Conservation (phyloP, 2,113 vertebrate genomes). For the Plecotus auritus region DNA sequence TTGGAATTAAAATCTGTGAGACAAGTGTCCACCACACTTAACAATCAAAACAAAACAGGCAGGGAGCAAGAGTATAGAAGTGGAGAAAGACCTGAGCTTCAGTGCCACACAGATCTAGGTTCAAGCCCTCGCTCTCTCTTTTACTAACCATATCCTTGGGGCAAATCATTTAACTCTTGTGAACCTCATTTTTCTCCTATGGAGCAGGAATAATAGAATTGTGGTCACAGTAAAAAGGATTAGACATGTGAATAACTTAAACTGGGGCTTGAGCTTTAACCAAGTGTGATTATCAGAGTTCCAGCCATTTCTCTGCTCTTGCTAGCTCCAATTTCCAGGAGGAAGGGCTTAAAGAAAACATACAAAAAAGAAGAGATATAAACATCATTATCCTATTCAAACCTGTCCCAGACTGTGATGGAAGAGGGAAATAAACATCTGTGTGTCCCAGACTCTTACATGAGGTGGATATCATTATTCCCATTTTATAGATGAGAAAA, state of each 20-base stretch:
- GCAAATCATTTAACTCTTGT: neutral
- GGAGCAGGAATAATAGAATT: neutral
- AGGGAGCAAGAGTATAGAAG: neutral
- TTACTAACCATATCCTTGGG: neutral
- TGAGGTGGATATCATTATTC: neutral
- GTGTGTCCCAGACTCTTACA: too few relatives aligned
- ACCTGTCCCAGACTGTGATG: too few relatives aligned
- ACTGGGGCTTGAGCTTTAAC: neutral
- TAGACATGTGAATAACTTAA: neutral
- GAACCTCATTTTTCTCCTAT: neutral
- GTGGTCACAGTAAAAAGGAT: neutral
- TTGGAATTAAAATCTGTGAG: neutral
- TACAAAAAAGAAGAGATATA: neutral
- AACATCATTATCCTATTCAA: neutral
- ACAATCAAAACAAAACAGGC: neutral
- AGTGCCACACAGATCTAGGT: neutral
- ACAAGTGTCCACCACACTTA: neutral
- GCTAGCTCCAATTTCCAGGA: neutral
- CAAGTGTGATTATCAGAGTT: neutral
- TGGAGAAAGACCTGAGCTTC: neutral
- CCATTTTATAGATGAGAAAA: neutral
- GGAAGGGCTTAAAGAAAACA: neutral
- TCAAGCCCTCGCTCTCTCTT: neutral
- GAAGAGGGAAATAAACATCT: too few relatives aligned
- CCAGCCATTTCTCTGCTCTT: neutral